phyloP scores from a whole-genome alignment of 2,888 invertebrate genomes.

The Patella caerulea region DNA sequence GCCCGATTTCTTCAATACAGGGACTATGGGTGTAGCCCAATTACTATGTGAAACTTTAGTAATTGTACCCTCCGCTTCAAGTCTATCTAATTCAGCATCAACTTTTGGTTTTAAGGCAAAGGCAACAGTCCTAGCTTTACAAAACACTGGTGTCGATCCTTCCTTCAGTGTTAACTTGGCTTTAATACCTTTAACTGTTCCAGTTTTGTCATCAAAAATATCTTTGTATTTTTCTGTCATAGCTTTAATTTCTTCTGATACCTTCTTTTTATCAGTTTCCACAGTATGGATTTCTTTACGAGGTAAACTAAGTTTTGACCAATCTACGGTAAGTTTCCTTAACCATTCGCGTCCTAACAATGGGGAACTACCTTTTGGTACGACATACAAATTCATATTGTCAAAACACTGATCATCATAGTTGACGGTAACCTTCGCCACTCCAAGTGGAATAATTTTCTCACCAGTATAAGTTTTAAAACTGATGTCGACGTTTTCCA shows the following conservation, averaged over 20 bases:
- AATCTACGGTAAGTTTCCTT: not conserved
- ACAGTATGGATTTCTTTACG: too few species aligned
- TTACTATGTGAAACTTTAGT: constrained; percentile 10
- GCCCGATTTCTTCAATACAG: constrained; percentile 26
- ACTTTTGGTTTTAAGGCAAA: too few species aligned
- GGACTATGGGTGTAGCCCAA: constrained; percentile 36
- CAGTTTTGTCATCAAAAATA: too few species aligned
- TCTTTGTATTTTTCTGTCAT: too few species aligned
- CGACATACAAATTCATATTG: not conserved
- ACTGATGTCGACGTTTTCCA: not conserved
- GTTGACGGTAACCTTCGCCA: not conserved
- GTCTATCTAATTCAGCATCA: too few species aligned
- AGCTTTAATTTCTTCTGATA: too few species aligned
- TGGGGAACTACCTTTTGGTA: not conserved
- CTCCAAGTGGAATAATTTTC: constrained; percentile 2
- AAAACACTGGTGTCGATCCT: constrained; percentile 12
- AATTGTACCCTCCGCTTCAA: too few species aligned
- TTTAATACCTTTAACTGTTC: too few species aligned
- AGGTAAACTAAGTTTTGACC: too few species aligned
- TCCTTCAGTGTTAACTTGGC: too few species aligned
- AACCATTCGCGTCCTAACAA: constrained; percentile 2
- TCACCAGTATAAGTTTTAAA: not conserved
- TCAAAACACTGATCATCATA: not conserved
- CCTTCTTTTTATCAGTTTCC: too few species aligned
- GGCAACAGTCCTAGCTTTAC: too few species aligned